phyloP scores from a whole-genome alignment of 2,888 invertebrate genomes.

The Aleiodes testaceus region DNA sequence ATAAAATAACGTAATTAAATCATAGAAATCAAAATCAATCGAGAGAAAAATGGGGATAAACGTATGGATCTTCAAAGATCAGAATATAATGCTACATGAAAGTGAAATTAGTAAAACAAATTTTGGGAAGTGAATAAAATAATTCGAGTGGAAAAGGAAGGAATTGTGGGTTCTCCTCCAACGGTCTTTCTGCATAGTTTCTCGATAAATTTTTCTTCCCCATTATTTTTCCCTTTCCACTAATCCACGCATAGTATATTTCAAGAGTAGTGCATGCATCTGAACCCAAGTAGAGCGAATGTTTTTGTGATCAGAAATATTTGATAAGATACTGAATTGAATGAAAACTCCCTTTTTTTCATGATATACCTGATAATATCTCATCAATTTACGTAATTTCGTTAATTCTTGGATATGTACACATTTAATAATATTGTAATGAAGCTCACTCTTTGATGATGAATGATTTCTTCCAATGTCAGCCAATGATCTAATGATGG shows the following conservation, averaged over 20 bases:
- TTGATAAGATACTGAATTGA: background rate
- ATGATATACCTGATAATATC: conserved; percentile 10
- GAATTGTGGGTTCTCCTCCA: conserved; percentile 25
- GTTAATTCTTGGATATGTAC: background rate
- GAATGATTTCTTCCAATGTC: conserved; percentile 97
- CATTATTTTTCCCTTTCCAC: background rate
- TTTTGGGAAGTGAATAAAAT: background rate
- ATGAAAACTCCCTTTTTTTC: background rate
- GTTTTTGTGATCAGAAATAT: too few species aligned
- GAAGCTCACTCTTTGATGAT: conserved; percentile 91
- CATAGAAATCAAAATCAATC: conserved; percentile 34
- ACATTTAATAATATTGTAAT: background rate
- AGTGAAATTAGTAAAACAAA: too few species aligned
- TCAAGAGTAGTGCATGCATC: conserved; percentile 32
- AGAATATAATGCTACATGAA: too few species aligned
- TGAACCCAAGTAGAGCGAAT: conserved; percentile 38
- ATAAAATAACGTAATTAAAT: conserved; percentile 42
- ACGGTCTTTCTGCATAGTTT: conserved; percentile 31
- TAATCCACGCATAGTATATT: background rate
- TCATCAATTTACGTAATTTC: conserved; percentile 15
- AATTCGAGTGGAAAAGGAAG: background rate
- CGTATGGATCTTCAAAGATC: conserved; percentile 20
- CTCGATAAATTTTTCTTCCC: conserved; percentile 14
- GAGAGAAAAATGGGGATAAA: conserved; percentile 40
- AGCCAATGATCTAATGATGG: conserved; percentile 93